Base-by-base conservation (phyloP, 2,888 invertebrate genomes). In the Drosophila pseudotakahashii region DNA sequence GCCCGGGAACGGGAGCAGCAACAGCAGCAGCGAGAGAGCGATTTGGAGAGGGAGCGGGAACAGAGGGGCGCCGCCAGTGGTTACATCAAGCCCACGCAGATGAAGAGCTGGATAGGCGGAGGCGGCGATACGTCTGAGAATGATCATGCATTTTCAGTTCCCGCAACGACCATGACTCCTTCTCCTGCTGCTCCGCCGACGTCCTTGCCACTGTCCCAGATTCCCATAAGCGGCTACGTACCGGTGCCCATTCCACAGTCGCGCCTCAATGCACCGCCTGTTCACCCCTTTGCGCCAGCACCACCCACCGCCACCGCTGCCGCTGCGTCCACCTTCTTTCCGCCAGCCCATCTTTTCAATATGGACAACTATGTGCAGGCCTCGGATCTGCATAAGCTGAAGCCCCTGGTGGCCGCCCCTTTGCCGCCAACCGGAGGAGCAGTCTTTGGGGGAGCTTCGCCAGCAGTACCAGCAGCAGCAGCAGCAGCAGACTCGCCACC, bases 1-100 rank as follows among this genome's bases (percentile, higher is more conserved):
- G 30, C 23, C 1, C 14, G 10, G 6, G 37, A 51, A 14, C 47
- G 39, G 16, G 26, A 48, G 41, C 53, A 44, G 13, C 45, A 41
- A n/a, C 51, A 41, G 13, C 51, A 41, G 13, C 52, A 11, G 59
- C 36, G 13, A 19, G 50, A 36, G 11, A 23, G 34, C 42, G 45
- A 44, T 2, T 3, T 7, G 51, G 57, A 44, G 10, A 14, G 14
- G 36, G 55, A 59, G 7, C 36, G 26, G n/a, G 14, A 53, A 47
- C 34, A 36, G 19, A 6, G 19, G 7, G 14, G 30, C 16, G 44
- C 14, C 16, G 44, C 13, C 26, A 51, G 50, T 45, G 68, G 70
- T 3, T 84, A 84, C 23, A 85, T 84, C 11, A 84, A 84, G 47
- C 84, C 84, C 3, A 80, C 82, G 3, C 73, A 85, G 19, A 78